phyloP scores from a whole-genome alignment of 2,888 invertebrate genomes.

The Acronicta psi region DNA sequence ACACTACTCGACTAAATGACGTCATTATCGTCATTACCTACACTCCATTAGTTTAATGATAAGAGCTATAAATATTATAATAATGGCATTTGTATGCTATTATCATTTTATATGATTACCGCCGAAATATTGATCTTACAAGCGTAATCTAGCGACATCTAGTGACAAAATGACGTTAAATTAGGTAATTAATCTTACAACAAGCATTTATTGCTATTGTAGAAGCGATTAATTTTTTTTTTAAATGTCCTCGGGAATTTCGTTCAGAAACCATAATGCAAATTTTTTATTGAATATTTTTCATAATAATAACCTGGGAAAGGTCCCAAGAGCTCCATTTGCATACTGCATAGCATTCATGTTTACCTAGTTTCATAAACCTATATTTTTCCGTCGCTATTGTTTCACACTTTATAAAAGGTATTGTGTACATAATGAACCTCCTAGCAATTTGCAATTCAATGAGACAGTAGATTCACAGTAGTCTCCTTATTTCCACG shows the following conservation, averaged over 20 bases:
- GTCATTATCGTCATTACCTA: slow-evolving; percentile 10
- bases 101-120: too few relatives aligned
- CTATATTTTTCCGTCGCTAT: slow-evolving; percentile 23
- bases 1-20: slow-evolving; percentile 18
- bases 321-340: slow-evolving; percentile 5
- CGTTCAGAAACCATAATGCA: too few relatives aligned
- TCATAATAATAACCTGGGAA: slow-evolving; percentile 2
- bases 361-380: slow-evolving; percentile 17
- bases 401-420: slow-evolving; percentile 48
- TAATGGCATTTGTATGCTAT: background rate
- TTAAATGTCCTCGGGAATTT: too few relatives aligned
- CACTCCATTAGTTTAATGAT: slow-evolving; percentile 14
- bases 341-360: slow-evolving; percentile 8
- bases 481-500: slow-evolving; percentile 13
- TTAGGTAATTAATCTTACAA: too few relatives aligned
- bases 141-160: slow-evolving; percentile 4
- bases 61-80: slow-evolving; percentile 18
- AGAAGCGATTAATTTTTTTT: too few relatives aligned
- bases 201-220: too few relatives aligned
- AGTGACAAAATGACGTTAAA: background rate
- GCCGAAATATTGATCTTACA: background rate
- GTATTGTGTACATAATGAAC: slow-evolving; percentile 55
- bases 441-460: slow-evolving; percentile 60
- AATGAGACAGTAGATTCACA: slow-evolving; percentile 50
- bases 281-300: background rate